Conservation (phyloP, 2,113 vertebrate genomes). For the Vulpes lagopus region DNA sequence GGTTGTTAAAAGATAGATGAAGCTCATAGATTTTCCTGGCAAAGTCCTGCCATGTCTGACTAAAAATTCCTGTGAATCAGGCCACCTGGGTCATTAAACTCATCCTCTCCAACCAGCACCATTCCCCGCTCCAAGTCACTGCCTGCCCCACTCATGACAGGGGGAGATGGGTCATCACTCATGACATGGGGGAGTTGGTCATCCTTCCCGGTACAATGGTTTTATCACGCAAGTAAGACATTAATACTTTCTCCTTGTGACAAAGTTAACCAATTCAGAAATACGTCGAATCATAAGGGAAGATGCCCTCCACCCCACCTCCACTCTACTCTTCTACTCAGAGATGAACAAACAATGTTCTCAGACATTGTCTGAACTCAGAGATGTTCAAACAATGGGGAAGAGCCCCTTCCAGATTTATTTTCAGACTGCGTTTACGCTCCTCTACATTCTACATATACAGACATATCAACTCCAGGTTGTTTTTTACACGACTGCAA, state of each 20-base stretch:
- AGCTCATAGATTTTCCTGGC: background rate
- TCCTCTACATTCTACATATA: rapidly evolving
- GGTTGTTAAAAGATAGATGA: background rate
- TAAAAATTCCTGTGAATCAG: background rate
- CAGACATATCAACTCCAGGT: rapidly evolving
- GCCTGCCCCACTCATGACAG: background rate
- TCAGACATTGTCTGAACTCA: too few relatives aligned
- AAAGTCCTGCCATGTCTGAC: background rate
- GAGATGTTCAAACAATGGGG: background rate
- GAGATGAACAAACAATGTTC: too few relatives aligned
- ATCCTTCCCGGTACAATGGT: background rate
- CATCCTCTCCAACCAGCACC: background rate
- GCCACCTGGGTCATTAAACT: background rate
- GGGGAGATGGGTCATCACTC: too few relatives aligned
- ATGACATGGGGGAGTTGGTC: background rate
- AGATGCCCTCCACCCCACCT: background rate
- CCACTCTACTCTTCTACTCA: background rate
- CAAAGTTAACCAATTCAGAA: background rate
- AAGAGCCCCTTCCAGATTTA: background rate
- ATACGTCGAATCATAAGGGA: background rate
- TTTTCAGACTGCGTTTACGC: background rate
- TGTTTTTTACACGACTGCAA: background rate
- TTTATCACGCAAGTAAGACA: background rate
- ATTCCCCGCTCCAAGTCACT: rapidly evolving
- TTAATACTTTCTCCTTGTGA: background rate